phyloP scores from a whole-genome alignment of 2,888 invertebrate genomes.

The Pachliopta kotzebuea region DNA sequence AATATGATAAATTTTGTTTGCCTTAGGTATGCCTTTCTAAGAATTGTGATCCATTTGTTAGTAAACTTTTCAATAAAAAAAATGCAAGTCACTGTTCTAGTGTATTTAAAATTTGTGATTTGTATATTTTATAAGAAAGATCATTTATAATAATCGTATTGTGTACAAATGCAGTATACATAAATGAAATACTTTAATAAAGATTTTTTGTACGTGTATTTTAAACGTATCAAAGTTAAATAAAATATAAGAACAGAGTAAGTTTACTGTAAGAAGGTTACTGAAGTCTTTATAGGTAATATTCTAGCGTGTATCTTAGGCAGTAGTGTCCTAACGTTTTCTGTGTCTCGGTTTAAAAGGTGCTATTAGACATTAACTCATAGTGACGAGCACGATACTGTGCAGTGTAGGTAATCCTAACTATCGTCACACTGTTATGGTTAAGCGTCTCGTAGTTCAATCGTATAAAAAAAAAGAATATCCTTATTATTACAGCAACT shows the following conservation, averaged over 20 bases:
- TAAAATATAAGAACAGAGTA: not conserved
- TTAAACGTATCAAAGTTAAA: not conserved
- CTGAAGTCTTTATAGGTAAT: too few species aligned
- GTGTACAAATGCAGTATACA: not conserved
- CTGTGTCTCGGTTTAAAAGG: too few species aligned
- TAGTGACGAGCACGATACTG: too few species aligned
- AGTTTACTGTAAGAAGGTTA: too few species aligned
- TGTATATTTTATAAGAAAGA: not conserved
- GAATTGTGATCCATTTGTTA: conserved; percentile 24
- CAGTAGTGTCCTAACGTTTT: too few species aligned
- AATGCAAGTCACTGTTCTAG: conserved; percentile 34
- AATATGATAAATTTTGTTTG: conserved; percentile 1
- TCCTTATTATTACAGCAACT: conserved; percentile 73
- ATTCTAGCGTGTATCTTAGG: too few species aligned
- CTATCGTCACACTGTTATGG: too few species aligned
- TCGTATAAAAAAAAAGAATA: conserved; percentile 42
- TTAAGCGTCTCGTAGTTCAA: not conserved
- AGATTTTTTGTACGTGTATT: not conserved
- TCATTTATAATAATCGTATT: not conserved
- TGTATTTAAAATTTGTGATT: not conserved
- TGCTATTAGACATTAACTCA: too few species aligned
- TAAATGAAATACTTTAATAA: not conserved
- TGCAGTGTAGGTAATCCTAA: too few species aligned
- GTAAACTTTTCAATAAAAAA: conserved; percentile 36
- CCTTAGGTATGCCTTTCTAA: conserved; percentile 7